These are phyloP conservation scores for Apotomis betuletana DNA, from an alignment of 2,888 invertebrate genomes.

Conservation along the genomic window DNA sequence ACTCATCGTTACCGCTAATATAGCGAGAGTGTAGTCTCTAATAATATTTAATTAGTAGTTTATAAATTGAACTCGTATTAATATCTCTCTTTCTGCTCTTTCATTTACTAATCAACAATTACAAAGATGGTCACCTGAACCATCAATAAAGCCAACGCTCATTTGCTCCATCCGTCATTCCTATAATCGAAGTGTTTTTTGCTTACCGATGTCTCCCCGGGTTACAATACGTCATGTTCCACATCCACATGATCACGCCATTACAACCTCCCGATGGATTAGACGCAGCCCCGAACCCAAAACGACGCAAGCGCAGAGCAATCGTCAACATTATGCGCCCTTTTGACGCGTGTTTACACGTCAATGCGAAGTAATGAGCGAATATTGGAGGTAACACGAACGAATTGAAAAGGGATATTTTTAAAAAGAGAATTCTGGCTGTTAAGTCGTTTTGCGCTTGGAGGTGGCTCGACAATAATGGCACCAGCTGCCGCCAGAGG, in stretches of 20 bases:
- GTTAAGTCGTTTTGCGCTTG: background rate
- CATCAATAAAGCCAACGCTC: background rate
- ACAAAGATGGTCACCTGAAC: no score
- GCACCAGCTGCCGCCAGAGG: slow-evolving; percentile 61
- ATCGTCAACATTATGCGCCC: background rate
- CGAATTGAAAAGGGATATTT: slow-evolving; percentile 34
- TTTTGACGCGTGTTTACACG: slow-evolving; percentile 42
- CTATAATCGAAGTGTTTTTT: slow-evolving; percentile 59
- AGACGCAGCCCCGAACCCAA: slow-evolving; percentile 51
- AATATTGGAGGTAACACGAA: slow-evolving; percentile 78
- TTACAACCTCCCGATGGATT: slow-evolving; percentile 81
- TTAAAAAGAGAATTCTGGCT: background rate
- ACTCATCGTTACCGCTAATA: no score
- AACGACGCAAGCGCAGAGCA: background rate
- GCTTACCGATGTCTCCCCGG: slow-evolving; percentile 72
- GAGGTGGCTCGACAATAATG: slow-evolving; percentile 62
- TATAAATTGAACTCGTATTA: no score
- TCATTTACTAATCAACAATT: no score
- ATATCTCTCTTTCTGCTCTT: no score
- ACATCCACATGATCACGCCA: slow-evolving; percentile 67
- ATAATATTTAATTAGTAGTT: no score
- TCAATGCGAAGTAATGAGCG: slow-evolving; percentile 76
- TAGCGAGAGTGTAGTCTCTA: no score
- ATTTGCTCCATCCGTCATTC: slow-evolving; percentile 35
- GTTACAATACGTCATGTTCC: slow-evolving; percentile 74